Percentiles rank a stretch among this genome's conserved stretches.
Conservation (phyloP, 2,113 vertebrate genomes). For the Platichthys flesus region DNA sequence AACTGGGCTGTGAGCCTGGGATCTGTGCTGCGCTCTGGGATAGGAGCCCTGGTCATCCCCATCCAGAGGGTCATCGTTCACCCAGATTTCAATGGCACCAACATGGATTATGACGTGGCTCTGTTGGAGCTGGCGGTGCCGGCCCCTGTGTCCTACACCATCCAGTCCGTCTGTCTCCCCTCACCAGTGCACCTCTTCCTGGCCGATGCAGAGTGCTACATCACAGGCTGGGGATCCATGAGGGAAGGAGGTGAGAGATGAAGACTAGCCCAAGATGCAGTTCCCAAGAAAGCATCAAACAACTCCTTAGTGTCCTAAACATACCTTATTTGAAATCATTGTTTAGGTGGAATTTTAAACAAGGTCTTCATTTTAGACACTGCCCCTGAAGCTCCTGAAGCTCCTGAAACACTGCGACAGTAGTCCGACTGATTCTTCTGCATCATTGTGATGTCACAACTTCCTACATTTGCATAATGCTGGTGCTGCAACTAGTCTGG, state of each 20-base stretch:
- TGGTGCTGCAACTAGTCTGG: no score
- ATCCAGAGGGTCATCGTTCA: slow-evolving; percentile 89
- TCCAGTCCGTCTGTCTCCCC: slow-evolving; percentile 91
- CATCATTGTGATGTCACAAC: no score
- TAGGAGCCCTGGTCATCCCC: slow-evolving; percentile 85
- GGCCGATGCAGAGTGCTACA: slow-evolving; percentile 86
- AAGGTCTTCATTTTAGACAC: no score
- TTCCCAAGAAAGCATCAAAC: background rate
- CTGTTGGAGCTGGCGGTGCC: slow-evolving; percentile 87
- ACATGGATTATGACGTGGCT: slow-evolving; percentile 91
- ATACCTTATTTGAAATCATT: background rate
- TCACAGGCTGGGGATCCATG: slow-evolving; percentile 93
- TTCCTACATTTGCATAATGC: no score
- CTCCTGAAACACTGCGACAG: no score
- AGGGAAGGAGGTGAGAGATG: slow-evolving; percentile 78
- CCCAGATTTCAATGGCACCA: slow-evolving; percentile 90
- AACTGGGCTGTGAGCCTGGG: slow-evolving; percentile 92
- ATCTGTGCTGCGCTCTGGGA: slow-evolving; percentile 85
- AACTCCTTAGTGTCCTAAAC: background rate
- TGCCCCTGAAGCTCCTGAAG: no score
- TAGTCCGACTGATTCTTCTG: no score
- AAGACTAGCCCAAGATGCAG: no score
- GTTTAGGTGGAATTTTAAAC: background rate
- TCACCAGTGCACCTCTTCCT: slow-evolving; percentile 83
- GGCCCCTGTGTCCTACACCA: slow-evolving; percentile 81